Base-by-base conservation (phyloP, 2,113 vertebrate genomes). In the Oxyruncus cristatus region DNA sequence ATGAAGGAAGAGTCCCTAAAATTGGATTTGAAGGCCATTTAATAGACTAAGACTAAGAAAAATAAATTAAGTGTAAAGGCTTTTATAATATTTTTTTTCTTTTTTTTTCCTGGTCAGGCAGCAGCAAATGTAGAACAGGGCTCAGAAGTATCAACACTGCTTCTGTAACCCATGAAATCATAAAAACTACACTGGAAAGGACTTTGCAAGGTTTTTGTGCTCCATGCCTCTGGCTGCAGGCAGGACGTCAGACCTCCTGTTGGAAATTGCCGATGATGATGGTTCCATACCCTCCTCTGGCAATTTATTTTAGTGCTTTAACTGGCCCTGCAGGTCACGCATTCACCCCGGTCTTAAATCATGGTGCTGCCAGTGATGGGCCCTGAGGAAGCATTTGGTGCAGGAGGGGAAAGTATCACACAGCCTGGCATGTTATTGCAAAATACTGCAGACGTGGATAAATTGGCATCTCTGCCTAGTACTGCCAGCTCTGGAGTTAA, bases 221-320 rank as follows among this genome's bases (percentile, higher is more conserved):
- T 78, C 56, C 32, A 30, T 87, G 24, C 10, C 32, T 61, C 27
- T 85, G 35, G 35, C 26, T 87, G 80, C 42, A 91, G 58, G 65
- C 76, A 89, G 86, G 56, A 59, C 75, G 77, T 84, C 0, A 5
- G 81, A 87, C 42, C 44, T 87, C 73, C 52, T 2, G 4, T 59
- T 93, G 78, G 95, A 86, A 93, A 72, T 49, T 81, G 42, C 52
- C 0, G 0, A 1, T 78, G 58, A 6, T 53, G 52, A 8, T 70
- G 68, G 76, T 91, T 89, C 83, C 76, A 39, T 72, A 84, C 27
- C 49, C 49, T 92, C 41, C 52, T 85, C 65, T 55, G 83, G 80
- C 56, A 93, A 87, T 94, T 89, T 91, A 66, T 91, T 96, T 92
- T 63, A 92, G 80, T 59, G 65, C 22, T 89, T 78, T 91, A 81